Evolutionary conservation across 2,113 vertebrate species (phyloP), one percentile per base, ranked within the genome.

Genomic region (Carassius carassius): DNA sequence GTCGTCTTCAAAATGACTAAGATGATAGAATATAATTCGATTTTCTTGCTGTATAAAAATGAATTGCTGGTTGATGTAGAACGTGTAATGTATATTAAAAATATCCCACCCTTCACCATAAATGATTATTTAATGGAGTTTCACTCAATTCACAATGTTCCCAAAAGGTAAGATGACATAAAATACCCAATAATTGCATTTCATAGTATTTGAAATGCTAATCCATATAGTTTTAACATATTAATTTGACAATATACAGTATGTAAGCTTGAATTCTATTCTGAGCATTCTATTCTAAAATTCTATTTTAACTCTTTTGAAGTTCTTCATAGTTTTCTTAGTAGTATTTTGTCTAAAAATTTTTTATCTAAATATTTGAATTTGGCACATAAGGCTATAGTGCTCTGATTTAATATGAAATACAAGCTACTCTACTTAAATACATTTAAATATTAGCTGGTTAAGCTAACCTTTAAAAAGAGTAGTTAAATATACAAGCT

Each of bases 11-110:
- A 65, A 51, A 63, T 12, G 10, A 62, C 11, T 58, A 37, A n/a
- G 6, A 60, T 2, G 7, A 8, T 77, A 4, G 4, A 35, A 13
- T 77, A 13, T 32, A 5, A 19, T 72, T 72, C 0, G 2, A n/a
- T 60, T 60, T 60, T 58, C 23, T 17, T 58, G 58, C 51, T 16
- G 17, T 29, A 17, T 76, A 11, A 54, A 29, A 76, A 51, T 19
- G 9, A 54, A 16, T 17, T 32, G 44, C 73, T 29, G 73, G 47
- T 51, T 54, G 47, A 51, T 75, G 73, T 76, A 54, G 23, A 76
- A 9, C 74, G 54, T 29, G 17, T 32, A 69, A 81, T 69, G 44
- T 21, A 51, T 19, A 67, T 67, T 81, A 80, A 80, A 80, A 49
- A 12, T 81, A 69, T 69, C 51, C 62, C 58, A 67, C 7, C 5